phyloP scores from a whole-genome alignment of 2,888 invertebrate genomes.

The Rotaria magnacalcarata region DNA sequence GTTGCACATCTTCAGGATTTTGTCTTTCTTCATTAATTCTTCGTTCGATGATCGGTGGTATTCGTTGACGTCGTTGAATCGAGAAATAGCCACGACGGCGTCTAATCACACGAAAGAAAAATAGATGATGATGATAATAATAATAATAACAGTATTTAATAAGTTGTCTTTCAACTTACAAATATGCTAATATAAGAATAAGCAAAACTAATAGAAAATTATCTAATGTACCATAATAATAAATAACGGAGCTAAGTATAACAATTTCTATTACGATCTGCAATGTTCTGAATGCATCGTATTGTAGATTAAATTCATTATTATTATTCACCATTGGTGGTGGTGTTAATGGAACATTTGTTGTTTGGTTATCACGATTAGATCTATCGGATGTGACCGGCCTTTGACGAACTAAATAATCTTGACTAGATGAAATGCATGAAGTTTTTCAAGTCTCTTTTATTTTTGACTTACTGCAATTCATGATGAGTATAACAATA shows the following conservation, averaged over 20 bases:
- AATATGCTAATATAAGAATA: background rate
- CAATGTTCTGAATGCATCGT: background rate
- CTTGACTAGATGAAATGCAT: background rate
- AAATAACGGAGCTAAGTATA: background rate
- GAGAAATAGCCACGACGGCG: background rate
- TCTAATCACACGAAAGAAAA: background rate
- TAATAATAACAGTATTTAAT: too few species aligned
- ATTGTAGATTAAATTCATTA: background rate
- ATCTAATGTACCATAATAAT: background rate
- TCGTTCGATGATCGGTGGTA: background rate
- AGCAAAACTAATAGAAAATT: background rate
- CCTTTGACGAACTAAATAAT: background rate
- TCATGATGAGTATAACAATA: slow-evolving; percentile 8
- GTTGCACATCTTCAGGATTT: background rate
- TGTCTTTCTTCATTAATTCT: too few species aligned
- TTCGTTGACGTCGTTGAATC: background rate
- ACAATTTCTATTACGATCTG: background rate
- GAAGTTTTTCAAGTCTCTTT: background rate
- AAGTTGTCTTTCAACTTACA: background rate
- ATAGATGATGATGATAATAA: too few species aligned
- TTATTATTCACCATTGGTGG: background rate
- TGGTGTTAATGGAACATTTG: background rate
- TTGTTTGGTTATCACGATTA: background rate
- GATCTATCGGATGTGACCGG: background rate
- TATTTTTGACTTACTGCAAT: background rate